These are phyloP conservation scores for Scaptomyza hsui DNA, from an alignment of 1,140 invertebrate genomes.

Conservation along the genomic window DNA sequence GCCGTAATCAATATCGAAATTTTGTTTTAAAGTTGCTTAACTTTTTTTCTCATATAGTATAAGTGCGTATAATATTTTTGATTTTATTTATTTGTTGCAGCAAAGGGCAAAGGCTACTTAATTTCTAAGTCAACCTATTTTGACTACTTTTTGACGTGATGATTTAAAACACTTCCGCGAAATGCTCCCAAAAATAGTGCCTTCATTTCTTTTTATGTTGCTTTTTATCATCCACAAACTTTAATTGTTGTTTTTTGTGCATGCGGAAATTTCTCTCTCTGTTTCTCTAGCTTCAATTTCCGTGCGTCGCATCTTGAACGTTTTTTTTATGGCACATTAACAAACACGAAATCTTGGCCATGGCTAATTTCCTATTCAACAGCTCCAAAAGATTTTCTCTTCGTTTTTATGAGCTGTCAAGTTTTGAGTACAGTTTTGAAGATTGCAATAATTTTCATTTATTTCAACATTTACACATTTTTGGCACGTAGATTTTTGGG, in stretches of 20 bases:
- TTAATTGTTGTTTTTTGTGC: slow-evolving; percentile 17
- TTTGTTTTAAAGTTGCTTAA: slow-evolving; percentile 2
- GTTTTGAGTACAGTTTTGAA: slow-evolving; percentile 25
- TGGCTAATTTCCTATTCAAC: slow-evolving; percentile 42
- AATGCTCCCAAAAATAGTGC: background rate
- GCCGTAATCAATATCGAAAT: background rate
- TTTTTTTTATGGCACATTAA: slow-evolving; percentile 43
- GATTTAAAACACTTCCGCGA: no score
- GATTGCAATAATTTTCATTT: slow-evolving; percentile 21
- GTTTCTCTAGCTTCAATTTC: slow-evolving; percentile 13
- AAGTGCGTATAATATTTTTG: background rate
- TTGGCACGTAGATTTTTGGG: slow-evolving; percentile 8
- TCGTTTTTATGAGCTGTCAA: slow-evolving; percentile 35
- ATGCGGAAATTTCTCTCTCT: slow-evolving; percentile 13
- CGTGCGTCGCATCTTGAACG: slow-evolving; percentile 5
- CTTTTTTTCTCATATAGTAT: background rate
- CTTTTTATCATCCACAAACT: slow-evolving; percentile 30
- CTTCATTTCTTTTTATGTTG: background rate
- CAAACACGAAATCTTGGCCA: slow-evolving; percentile 33
- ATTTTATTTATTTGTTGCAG: background rate
- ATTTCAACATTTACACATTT: background rate
- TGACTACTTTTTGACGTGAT: background rate
- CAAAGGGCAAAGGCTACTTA: background rate
- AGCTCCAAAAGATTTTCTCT: slow-evolving; percentile 33
- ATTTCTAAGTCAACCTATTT: background rate